Base-by-base conservation (phyloP, 2,888 invertebrate species). In the Cosmia pyralina region DNA sequence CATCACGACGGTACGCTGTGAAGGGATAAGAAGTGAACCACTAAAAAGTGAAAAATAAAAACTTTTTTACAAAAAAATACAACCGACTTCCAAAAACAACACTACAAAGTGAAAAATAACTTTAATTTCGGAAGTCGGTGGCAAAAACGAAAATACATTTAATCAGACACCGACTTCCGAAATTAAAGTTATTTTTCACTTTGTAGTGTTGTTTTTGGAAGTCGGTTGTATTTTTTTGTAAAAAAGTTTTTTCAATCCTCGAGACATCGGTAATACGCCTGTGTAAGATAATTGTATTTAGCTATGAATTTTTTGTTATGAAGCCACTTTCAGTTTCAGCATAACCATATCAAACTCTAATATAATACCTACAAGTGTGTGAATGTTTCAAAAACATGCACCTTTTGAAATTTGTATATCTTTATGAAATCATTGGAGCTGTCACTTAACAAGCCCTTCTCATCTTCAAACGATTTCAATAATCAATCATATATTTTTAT, bases 401-500 rank as follows among this genome's bases (percentile, higher is more conserved):
- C 72, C 2, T 59, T 74, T 55, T 62, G 38, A 62, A 65, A 19
- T 63, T 59, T 59, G 34, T 41, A 48, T 22, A 48, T 55, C 22
- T 19, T 58, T 11, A 13, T 64, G 10, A 69, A n/a, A 70, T 82
- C 46, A 64, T 22, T 70, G 64, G n/a, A 58, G 28, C 84, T 70
- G 69, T 68, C 82, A 76, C 41, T 76, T 77, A 81, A 68, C 50
- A 34, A 65, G 28, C 57, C 15, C n/a, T 52, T 52, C 46, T 75
- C 69, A 76, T 48, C 64, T 53, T 68, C 63, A 76, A 72, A 72
- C 58, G 60, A 62, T 82, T 77, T 63, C 60, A 80, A 69, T 67
- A 68, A 62, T 80, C 66, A 67, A 65, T 80, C 22, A 67, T 75
- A 50, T 69, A 60, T 55, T 83, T 70, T 79, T 71, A 68, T 67